Evolutionary conservation across 2,113 vertebrate genomes (phyloP), one percentile per base, ranked within the genome.

Genomic region (Zosterops borbonicus): DNA sequence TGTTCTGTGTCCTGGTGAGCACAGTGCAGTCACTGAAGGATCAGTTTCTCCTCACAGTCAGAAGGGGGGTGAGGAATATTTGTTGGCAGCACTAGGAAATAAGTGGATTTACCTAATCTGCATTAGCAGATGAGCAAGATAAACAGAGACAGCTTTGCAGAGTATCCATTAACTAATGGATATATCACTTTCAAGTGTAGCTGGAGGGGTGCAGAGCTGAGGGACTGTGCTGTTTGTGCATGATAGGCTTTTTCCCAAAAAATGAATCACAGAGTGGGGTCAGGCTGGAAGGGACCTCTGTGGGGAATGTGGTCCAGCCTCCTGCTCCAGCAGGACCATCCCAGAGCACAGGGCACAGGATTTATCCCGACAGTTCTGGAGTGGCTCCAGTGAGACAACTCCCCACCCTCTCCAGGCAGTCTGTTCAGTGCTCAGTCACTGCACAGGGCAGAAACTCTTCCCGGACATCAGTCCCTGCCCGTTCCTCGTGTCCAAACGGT

Each of bases 21-120:
- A 3, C 41, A 4, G 9, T 10, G 46, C 24, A 2, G 0, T 25
- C 1, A 0, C 27, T 39, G 37, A 9, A 33, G 53, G 41, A n/a
- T 67, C 39, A 2, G 7, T 37, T 67, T 53, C n/a, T 67, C 44
- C 35, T 29, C 2, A 0, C 23, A 20, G 52, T 17, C 62, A 12
- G 10, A n/a, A 7, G 15, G 8, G 5, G 12, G 69, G 5, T 17
- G 73, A 58, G 76, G 29, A 67, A 3, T 52, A 23, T 42, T 74
- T 75, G 20, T 20, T 62, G 47, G 49, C 39, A 64, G 25, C 9
- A 23, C 23, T 11, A 42, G 52, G 55, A 47, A 86, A 2, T 47
- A 50, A 83, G 67, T n/a, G 53, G 83, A 56, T 86, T 91, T 64
- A 9, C 58, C 29, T 68, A 2, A 79, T 53, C 70, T n/a, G 24